phyloP scores from a whole-genome alignment of 2,113 vertebrate genomes.

The Anoplopoma fimbria region DNA sequence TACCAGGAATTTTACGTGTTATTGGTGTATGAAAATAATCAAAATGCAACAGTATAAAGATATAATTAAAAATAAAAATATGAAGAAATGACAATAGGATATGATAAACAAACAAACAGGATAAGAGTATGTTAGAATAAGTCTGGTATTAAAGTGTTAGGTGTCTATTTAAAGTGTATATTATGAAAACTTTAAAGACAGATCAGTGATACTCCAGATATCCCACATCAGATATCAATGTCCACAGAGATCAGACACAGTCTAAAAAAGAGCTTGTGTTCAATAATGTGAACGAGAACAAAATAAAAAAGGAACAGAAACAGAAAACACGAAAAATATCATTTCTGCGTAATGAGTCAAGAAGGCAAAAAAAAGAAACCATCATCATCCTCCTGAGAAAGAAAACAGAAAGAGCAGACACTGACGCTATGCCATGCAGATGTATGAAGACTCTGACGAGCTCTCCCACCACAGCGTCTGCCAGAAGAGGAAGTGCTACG shows the following conservation, averaged over 20 bases:
- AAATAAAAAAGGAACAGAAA: neutral
- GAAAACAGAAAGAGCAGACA: conserved; percentile 29
- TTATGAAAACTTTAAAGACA: neutral
- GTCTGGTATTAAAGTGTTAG: neutral
- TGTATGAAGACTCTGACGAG: neutral
- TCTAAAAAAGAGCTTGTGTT: neutral
- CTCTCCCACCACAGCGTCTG: conserved; percentile 9
- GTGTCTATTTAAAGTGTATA: neutral
- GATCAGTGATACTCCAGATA: neutral
- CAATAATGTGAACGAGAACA: neutral
- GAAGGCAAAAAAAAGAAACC: neutral
- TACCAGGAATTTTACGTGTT: neutral
- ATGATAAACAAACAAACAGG: neutral
- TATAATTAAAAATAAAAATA: too few relatives aligned
- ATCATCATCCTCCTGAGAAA: conserved; percentile 2
- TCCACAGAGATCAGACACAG: neutral
- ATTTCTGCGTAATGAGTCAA: neutral
- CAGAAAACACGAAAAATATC: neutral
- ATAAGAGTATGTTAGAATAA: neutral
- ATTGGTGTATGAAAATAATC: too few relatives aligned
- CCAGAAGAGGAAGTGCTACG: conserved; percentile 29
- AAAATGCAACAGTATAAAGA: neutral
- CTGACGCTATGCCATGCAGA: conserved; percentile 6
- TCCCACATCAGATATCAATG: neutral
- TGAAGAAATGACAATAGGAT: neutral